phyloP scores from a whole-genome alignment of 2,888 invertebrate genomes.

The Pachycephus smyrnensis region DNA sequence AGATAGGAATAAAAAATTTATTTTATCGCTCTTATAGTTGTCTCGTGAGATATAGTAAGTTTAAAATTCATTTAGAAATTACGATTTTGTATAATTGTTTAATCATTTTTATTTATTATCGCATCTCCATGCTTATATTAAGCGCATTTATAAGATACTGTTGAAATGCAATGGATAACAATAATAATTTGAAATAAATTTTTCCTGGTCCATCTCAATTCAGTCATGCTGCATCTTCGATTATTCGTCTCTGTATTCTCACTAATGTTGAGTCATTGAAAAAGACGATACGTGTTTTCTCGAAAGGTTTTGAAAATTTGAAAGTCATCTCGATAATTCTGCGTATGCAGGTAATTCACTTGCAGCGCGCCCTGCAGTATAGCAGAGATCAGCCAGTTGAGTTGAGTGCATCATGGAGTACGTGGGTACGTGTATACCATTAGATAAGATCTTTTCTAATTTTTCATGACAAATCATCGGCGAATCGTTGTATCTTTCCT shows the following conservation, averaged over 20 bases:
- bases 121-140: neutral
- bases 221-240: neutral
- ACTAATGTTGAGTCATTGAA: neutral
- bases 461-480: constrained; percentile 18
- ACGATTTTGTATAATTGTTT: too few species aligned
- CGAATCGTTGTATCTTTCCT: constrained; percentile 16
- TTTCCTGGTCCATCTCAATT: neutral
- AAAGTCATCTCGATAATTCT: constrained; percentile 39
- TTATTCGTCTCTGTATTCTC: neutral
- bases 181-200: neutral
- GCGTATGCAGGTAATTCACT: constrained; percentile 28
- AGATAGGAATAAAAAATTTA: neutral
- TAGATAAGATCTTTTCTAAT: constrained; percentile 33
- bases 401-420: constrained; percentile 55
- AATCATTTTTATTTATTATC: neutral
- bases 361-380: neutral
- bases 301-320: constrained; percentile 35
- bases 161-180: neutral
- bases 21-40: neutral
- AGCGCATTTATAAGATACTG: neutral
- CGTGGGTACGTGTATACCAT: constrained; percentile 50
- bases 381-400: neutral
- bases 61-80: too few species aligned
- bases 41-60: too few species aligned
- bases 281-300: neutral